Conservation (phyloP, 2,888 invertebrate species). For the Gonocerus acuteangulatus region DNA sequence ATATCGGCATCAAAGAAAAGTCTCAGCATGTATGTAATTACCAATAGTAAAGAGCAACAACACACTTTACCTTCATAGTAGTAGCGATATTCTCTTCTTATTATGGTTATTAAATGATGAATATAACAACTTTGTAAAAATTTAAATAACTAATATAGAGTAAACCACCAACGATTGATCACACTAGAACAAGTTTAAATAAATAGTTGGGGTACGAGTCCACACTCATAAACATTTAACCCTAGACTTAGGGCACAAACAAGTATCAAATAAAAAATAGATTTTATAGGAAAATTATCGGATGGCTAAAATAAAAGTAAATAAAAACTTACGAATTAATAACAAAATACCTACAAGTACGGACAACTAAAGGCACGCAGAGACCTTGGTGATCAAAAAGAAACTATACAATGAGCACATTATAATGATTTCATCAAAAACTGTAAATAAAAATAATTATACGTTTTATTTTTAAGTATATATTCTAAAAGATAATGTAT, state of each 20-base stretch:
- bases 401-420: no score
- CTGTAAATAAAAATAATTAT: no score
- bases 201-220: background rate
- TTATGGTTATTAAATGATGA: constrained; percentile 3
- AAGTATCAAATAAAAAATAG: background rate
- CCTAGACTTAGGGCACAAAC: background rate
- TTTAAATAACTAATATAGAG: constrained; percentile 7
- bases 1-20: no score
- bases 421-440: no score
- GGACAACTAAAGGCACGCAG: constrained; percentile 1
- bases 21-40: no score
- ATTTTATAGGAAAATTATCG: background rate
- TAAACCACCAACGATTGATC: constrained; percentile 20
- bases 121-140: constrained; percentile 4
- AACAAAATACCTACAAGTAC: constrained; percentile 7
- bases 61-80: constrained; percentile 17
- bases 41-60: background rate
- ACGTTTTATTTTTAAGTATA: no score
- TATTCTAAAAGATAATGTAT: no score
- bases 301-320: constrained; percentile 26
- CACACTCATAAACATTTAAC: background rate
- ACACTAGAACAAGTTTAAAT: constrained; percentile 21
- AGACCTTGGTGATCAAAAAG: background rate
- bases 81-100: constrained; percentile 18
- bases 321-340: constrained; percentile 21